phyloP scores from a whole-genome alignment of 2,797 vertebrate genomes.

The Aplochiton taeniatus region DNA sequence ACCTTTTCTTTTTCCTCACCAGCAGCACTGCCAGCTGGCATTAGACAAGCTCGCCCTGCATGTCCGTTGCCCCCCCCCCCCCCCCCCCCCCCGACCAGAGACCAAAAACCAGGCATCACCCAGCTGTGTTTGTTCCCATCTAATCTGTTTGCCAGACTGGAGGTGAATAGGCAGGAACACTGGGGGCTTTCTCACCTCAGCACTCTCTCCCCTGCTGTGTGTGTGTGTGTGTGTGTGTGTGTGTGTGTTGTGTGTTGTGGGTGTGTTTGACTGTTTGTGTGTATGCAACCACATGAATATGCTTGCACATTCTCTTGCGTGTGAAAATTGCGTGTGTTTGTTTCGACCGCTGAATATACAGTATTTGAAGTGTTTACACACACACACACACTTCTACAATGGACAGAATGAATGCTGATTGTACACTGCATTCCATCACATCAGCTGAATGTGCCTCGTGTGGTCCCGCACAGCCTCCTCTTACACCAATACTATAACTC shows the following conservation, averaged over 20 bases:
- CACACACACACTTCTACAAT: conserved; percentile 44
- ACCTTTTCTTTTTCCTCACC: conserved; percentile 29
- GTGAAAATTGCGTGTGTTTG: not conserved
- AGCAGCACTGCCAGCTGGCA: too few species aligned
- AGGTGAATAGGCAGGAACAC: too few species aligned
- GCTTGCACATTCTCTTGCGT: not conserved
- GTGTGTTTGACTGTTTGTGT: conserved; percentile 8
- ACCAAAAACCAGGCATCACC: too few species aligned
- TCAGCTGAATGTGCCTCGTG: conserved; percentile 28
- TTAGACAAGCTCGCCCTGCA: too few species aligned
- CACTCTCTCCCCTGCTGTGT: conserved; percentile 13
- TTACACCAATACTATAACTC: conserved; percentile 25
- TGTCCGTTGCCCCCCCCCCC: too few species aligned
- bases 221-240: conserved; percentile 27
- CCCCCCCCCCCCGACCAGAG: too few species aligned
- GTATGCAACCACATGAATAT: not conserved
- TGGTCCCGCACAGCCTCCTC: conserved; percentile 28
- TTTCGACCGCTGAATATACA: conserved; percentile 40
- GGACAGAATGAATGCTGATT: conserved; percentile 57
- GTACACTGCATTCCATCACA: conserved; percentile 51
- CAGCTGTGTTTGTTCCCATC: too few species aligned
- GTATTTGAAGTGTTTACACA: conserved; percentile 39
- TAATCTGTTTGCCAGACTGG: too few species aligned
- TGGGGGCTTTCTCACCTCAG: too few species aligned
- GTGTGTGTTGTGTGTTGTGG: conserved; percentile 20